These are phyloP conservation scores for Calliscelio sp. DNA, from an alignment of 2,888 invertebrate species.

Conservation along the genomic window DNA sequence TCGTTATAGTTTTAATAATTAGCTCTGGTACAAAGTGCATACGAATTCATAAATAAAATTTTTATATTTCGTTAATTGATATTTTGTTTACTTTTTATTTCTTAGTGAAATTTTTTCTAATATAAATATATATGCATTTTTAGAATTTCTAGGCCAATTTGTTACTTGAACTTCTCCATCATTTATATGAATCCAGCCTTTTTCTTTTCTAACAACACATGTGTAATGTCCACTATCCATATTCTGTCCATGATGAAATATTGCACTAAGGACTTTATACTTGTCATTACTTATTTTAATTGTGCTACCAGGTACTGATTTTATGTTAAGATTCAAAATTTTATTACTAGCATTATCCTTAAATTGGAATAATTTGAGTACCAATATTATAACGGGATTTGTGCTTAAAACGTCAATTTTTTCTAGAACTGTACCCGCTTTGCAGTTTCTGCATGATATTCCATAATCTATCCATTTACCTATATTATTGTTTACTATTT, in stretches of 20 bases:
- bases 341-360: neutral
- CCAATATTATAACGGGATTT: constrained; percentile 11
- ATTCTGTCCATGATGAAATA: constrained; percentile 28
- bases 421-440: neutral
- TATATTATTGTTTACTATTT: constrained; percentile 24
- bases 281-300: constrained; percentile 21
- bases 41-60: too few species aligned
- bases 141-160: constrained; percentile 10
- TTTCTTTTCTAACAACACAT: constrained; percentile 5
- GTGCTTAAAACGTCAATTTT: neutral
- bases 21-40: too few species aligned
- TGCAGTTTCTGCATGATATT: constrained; percentile 3
- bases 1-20: too few species aligned
- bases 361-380: constrained; percentile 15
- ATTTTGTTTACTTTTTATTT: too few species aligned
- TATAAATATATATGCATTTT: constrained; percentile 24
- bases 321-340: constrained; percentile 17
- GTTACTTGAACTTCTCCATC: constrained; percentile 2
- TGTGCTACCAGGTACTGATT: constrained; percentile 12
- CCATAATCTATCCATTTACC: neutral
- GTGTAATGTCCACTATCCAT: too few species aligned
- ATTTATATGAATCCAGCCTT: constrained; percentile 11
- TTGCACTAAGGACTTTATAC: constrained; percentile 28
- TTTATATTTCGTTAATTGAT: too few species aligned
- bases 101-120: too few species aligned